Evolutionary conservation across 2,797 vertebrate species (phyloP).

Genomic region (Hypotaenidia philippensis): DNA sequence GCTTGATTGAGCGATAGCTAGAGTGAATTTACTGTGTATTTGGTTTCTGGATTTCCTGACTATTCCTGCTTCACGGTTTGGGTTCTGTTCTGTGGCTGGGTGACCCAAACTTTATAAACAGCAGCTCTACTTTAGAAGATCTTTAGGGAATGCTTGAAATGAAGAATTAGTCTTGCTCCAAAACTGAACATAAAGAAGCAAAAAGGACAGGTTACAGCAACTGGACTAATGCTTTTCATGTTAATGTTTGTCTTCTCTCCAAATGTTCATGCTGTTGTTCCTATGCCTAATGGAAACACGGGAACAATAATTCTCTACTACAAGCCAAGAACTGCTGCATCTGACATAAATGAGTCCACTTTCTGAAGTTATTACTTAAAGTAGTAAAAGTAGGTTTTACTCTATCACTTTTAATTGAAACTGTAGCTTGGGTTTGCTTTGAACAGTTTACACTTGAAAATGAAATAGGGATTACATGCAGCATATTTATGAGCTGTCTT

Average conservation of each 20-base stretch:
- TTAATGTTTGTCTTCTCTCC: neutral
- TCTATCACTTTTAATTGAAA: neutral
- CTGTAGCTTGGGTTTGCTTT: neutral
- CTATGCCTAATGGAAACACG: neutral
- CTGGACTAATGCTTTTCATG: neutral
- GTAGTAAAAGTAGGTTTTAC: neutral
- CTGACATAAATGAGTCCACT: neutral
- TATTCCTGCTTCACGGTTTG: neutral
- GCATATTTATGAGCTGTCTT: neutral
- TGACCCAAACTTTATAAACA: neutral
- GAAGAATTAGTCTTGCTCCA: neutral
- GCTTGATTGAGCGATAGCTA: neutral
- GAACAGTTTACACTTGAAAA: neutral
- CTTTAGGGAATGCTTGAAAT: neutral
- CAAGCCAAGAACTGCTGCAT: neutral
- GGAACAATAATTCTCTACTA: neutral
- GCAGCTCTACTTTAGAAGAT: neutral
- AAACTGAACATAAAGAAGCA: neutral
- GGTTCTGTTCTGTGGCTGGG: neutral
- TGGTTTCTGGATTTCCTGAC: neutral
- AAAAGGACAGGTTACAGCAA: neutral
- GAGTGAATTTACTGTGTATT: neutral
- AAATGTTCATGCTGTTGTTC: neutral
- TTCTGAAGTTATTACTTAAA: neutral
- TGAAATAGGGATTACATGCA: neutral